phyloP scores from a whole-genome alignment of 2,888 invertebrate genomes.

The Leptogaster cylindrica region DNA sequence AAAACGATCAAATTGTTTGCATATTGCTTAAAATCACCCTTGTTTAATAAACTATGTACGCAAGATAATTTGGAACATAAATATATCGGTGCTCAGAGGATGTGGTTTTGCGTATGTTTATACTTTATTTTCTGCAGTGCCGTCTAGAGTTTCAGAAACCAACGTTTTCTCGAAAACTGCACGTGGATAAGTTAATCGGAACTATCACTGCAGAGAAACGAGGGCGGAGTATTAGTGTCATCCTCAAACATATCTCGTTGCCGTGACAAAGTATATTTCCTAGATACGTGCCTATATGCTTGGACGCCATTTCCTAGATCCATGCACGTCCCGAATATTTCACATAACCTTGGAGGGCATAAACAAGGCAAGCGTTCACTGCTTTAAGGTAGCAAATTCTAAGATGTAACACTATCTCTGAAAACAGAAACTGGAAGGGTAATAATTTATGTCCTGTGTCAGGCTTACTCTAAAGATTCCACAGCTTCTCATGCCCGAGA shows the following conservation, averaged over 20 bases:
- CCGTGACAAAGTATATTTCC: slow-evolving; percentile 14
- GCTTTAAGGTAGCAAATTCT: slow-evolving; percentile 33
- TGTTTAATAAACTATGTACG: too few species aligned
- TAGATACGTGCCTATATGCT: slow-evolving; percentile 12
- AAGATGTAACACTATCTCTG: slow-evolving; percentile 34
- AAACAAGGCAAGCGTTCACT: slow-evolving; percentile 12
- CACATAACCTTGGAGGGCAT: slow-evolving; percentile 14
- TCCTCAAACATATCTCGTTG: background rate
- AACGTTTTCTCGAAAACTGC: slow-evolving; percentile 1
- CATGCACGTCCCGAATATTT: slow-evolving; percentile 13
- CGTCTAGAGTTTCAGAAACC: background rate
- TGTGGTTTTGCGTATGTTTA: too few species aligned
- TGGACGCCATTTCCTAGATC: background rate
- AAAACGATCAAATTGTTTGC: too few species aligned
- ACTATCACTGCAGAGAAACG: slow-evolving; percentile 8
- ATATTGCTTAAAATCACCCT: too few species aligned
- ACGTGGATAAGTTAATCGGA: slow-evolving; percentile 21
- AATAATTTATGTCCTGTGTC: slow-evolving; percentile 29
- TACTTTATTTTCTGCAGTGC: too few species aligned
- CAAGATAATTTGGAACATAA: too few species aligned
- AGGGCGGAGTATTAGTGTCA: slow-evolving; percentile 9
- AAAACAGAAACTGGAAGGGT: slow-evolving; percentile 32
- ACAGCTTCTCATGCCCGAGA: background rate
- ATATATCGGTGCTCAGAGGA: too few species aligned
- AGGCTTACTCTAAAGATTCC: slow-evolving; percentile 20